Evolutionary conservation across 2,888 invertebrate genomes (phyloP).

Genomic region (Drosophila mulleri): DNA sequence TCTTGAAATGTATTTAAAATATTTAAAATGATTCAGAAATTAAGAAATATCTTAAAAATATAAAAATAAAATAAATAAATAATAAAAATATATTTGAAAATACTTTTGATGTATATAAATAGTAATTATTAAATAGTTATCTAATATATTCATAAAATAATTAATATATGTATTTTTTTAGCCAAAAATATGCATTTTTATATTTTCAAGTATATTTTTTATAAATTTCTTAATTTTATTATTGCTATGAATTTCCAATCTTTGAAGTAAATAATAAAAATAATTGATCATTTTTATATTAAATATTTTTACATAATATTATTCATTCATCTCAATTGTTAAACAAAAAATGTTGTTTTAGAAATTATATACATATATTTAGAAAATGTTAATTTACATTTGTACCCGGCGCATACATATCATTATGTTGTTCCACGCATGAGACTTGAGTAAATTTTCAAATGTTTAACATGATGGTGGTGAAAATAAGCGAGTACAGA

Average conservation of each 20-base stretch:
- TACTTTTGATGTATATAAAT: no score
- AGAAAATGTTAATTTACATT: neutral
- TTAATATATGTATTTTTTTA: no score
- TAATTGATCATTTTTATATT: neutral
- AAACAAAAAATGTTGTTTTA: neutral
- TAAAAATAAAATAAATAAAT: no score
- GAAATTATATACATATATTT: neutral
- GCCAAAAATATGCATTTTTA: no score
- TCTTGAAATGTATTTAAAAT: no score
- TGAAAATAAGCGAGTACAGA: conserved; percentile 15
- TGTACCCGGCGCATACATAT: neutral
- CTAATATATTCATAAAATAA: no score
- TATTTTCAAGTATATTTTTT: neutral
- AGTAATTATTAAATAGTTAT: no score
- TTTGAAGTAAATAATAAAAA: no score
- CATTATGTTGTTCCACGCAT: conserved; percentile 1
- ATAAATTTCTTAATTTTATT: neutral
- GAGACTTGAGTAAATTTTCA: neutral
- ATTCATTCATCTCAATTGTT: neutral
- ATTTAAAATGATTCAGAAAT: no score
- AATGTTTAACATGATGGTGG: conserved; percentile 5
- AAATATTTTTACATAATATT: neutral
- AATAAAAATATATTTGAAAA: no score
- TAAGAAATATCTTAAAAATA: no score
- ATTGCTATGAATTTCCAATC: no score